Percentiles rank a stretch among this genome's conserved stretches.
Conservation (phyloP, 2,113 vertebrate species). For the Tetrax tetrax region DNA sequence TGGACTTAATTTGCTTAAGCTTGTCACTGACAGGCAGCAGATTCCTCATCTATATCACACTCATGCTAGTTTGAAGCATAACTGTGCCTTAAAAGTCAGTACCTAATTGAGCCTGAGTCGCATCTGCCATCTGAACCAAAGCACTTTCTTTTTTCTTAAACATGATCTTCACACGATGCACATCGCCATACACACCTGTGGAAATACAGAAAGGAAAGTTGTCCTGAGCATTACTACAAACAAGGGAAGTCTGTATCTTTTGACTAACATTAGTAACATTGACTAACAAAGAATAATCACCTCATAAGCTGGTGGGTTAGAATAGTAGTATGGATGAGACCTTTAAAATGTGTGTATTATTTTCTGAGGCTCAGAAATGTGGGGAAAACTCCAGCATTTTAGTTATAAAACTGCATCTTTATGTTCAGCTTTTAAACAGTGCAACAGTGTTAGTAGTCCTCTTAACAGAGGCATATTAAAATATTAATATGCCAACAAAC, state of each 20-base stretch:
- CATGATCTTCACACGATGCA: slow-evolving; percentile 89
- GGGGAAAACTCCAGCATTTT: neutral
- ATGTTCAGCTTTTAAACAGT: neutral
- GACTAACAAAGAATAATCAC: neutral
- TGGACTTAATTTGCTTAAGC: neutral
- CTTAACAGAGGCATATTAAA: neutral
- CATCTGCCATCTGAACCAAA: slow-evolving; percentile 88
- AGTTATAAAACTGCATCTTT: neutral
- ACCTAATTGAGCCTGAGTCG: slow-evolving; percentile 86
- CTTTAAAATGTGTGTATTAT: neutral
- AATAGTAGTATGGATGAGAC: neutral
- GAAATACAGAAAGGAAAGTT: slow-evolving; percentile 1
- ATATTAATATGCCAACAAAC: neutral
- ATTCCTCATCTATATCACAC: neutral
- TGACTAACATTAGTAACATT: neutral
- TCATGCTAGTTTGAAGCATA: neutral
- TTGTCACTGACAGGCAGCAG: neutral
- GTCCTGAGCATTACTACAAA: neutral
- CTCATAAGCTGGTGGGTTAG: neutral
- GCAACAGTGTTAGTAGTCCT: neutral
- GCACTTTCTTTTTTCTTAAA: slow-evolving; percentile 88
- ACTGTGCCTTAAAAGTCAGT: slow-evolving; percentile 6
- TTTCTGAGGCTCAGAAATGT: neutral
- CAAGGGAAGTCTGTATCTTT: neutral
- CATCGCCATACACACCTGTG: slow-evolving; percentile 86